These are phyloP conservation scores for Byasa hedistus DNA, from an alignment of 2,888 invertebrate genomes.

Conservation along the genomic window DNA sequence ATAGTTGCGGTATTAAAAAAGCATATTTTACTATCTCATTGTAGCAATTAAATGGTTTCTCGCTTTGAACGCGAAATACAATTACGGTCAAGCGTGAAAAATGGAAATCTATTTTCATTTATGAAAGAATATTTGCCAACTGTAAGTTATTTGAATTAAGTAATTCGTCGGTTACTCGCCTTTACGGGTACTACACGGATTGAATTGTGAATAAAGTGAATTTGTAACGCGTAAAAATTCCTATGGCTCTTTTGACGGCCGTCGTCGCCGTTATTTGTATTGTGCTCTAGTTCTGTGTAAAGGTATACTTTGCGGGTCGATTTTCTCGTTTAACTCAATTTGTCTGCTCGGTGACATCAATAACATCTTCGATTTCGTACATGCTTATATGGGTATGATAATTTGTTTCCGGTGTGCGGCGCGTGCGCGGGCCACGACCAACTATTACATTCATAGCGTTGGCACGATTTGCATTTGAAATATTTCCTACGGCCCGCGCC, in stretches of 20 bases:
- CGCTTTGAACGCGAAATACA: neutral
- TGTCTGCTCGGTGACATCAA: constrained; percentile 72
- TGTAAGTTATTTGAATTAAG: constrained; percentile 8
- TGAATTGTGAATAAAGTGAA: constrained; percentile 44
- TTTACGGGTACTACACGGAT: constrained; percentile 18
- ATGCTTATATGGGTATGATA: constrained; percentile 78
- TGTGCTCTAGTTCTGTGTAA: constrained; percentile 42
- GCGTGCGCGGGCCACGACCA: constrained; percentile 77
- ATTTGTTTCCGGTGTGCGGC: constrained; percentile 78
- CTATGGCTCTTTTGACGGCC: constrained; percentile 45
- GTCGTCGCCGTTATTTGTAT: constrained; percentile 34
- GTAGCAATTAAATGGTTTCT: constrained; percentile 14
- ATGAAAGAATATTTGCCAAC: constrained; percentile 20
- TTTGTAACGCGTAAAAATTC: constrained; percentile 49
- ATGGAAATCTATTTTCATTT: constrained; percentile 11
- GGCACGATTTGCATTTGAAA: constrained; percentile 80
- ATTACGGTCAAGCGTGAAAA: constrained; percentile 10
- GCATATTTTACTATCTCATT: constrained; percentile 9
- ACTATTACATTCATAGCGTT: constrained; percentile 78
- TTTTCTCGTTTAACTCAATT: constrained; percentile 73
- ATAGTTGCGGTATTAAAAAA: constrained; percentile 1
- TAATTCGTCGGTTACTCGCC: constrained; percentile 16
- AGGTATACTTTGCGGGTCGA: constrained; percentile 36
- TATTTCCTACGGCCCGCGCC: constrained; percentile 73
- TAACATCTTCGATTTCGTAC: constrained; percentile 74